Evolutionary conservation across 2,888 invertebrate species (phyloP).

Genomic region (Rapana venosa): DNA sequence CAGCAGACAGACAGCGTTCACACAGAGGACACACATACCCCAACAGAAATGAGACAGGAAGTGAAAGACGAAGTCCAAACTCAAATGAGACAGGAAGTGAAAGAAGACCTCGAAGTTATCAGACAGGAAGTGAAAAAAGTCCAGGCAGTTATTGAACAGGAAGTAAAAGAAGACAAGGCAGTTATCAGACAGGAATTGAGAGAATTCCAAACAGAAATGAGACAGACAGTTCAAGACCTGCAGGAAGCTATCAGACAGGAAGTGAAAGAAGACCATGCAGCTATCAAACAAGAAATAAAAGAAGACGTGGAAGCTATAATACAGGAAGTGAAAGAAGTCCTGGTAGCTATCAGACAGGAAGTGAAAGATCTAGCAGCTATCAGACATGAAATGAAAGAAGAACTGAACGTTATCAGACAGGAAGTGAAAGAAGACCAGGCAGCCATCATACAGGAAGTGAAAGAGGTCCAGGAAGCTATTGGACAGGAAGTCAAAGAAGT

Average conservation of each 20-base stretch:
- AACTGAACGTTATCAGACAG: not conserved
- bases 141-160: not conserved
- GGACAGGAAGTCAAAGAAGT: no score
- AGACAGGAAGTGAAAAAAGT: not conserved
- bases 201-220: not conserved
- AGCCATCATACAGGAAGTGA: not conserved
- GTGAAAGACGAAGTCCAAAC: not conserved
- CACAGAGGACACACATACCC: no score
- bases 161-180: no score
- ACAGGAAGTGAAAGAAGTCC: no score
- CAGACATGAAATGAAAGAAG: not conserved
- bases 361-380: no score
- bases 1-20: no score
- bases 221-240: no score
- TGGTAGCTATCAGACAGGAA: no score
- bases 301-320: not conserved
- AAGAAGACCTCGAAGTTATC: not conserved
- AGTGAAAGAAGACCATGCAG: not conserved
- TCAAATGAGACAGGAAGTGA: not conserved
- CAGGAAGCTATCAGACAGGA: not conserved
- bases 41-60: not conserved
- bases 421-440: not conserved
- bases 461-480: not conserved
- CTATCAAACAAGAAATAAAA: not conserved
- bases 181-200: not conserved